A percentile compares a stretch with the other conserved stretches of the same genome.
phyloP scores from a whole-genome alignment of 2,113 vertebrate species.

The Myotis lucifugus region DNA sequence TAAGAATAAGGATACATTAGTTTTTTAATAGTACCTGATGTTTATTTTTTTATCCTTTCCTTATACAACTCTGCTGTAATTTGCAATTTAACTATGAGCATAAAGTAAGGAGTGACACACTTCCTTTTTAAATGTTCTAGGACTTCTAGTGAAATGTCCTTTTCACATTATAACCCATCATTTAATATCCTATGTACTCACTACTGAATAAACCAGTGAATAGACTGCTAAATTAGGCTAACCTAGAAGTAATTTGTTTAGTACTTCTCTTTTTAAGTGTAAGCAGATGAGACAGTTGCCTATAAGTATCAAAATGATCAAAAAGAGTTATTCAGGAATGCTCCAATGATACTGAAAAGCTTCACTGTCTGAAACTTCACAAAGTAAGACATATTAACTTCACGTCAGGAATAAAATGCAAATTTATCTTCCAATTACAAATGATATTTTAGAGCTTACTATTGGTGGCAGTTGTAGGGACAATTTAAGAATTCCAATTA shows the following conservation, averaged over 20 bases:
- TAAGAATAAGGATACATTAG: neutral
- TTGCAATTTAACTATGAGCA: neutral
- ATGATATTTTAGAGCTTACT: constrained; percentile 59
- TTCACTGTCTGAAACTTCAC: constrained; percentile 54
- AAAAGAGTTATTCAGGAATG: constrained; percentile 51
- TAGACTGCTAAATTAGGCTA: constrained; percentile 55
- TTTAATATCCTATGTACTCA: neutral
- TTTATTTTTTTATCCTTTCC: neutral
- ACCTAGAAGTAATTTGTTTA: constrained; percentile 61
- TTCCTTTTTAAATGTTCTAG: neutral
- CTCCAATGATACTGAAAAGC: neutral
- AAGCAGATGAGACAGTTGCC: neutral
- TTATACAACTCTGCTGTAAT: neutral
- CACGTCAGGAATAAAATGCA: constrained; percentile 38
- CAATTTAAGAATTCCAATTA: constrained; percentile 66
- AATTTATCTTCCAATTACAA: constrained; percentile 55
- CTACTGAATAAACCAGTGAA: constrained; percentile 46
- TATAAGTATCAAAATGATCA: constrained; percentile 13
- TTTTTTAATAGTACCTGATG: neutral
- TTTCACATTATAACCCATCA: neutral
- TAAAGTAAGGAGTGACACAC: neutral
- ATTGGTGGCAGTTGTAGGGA: constrained; percentile 48
- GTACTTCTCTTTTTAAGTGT: constrained; percentile 49
- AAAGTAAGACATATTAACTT: constrained; percentile 27
- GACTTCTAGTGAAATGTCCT: neutral